Conservation (phyloP, 2,888 invertebrate species). For the Pterostichus niger region DNA sequence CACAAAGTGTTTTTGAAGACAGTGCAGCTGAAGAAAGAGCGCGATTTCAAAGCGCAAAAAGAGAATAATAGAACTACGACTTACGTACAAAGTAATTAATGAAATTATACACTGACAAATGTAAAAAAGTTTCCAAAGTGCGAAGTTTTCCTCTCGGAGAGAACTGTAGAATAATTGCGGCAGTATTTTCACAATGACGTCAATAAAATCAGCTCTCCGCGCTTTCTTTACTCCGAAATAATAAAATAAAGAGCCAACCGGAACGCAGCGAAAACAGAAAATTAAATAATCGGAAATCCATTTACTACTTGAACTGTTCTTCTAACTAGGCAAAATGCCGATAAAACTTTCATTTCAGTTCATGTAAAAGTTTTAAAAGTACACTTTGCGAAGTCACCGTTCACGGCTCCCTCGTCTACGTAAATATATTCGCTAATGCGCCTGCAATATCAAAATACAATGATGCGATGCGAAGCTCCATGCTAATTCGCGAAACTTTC, state of each 20-base stretch:
- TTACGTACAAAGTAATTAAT: conserved; percentile 66
- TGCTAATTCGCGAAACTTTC: conserved; percentile 60
- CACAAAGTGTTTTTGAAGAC: conserved; percentile 22
- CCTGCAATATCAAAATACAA: conserved; percentile 48
- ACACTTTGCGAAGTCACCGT: conserved; percentile 21
- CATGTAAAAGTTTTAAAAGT: conserved; percentile 60
- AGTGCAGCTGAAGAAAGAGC: conserved; percentile 26
- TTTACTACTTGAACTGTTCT: conserved; percentile 65
- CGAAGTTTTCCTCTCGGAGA: conserved; percentile 44
- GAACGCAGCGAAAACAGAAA: conserved; percentile 59
- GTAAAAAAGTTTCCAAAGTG: conserved; percentile 59
- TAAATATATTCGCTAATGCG: conserved; percentile 34
- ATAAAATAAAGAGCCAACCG: conserved; percentile 54
- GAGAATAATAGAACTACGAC: conserved; percentile 49
- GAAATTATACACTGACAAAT: conserved; percentile 63
- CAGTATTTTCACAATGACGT: conserved; percentile 58
- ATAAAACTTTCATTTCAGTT: conserved; percentile 63
- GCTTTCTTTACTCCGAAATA: conserved; percentile 45
- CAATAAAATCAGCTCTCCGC: conserved; percentile 61
- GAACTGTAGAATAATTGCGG: conserved; percentile 52
- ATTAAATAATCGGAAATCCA: conserved; percentile 67
- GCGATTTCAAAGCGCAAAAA: conserved; percentile 21
- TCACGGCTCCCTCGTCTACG: neutral
- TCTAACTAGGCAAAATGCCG: conserved; percentile 62
- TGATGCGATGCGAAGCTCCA: conserved; percentile 27